Conservation (phyloP, 2,888 invertebrate species). For the Sisyra terminalis region DNA sequence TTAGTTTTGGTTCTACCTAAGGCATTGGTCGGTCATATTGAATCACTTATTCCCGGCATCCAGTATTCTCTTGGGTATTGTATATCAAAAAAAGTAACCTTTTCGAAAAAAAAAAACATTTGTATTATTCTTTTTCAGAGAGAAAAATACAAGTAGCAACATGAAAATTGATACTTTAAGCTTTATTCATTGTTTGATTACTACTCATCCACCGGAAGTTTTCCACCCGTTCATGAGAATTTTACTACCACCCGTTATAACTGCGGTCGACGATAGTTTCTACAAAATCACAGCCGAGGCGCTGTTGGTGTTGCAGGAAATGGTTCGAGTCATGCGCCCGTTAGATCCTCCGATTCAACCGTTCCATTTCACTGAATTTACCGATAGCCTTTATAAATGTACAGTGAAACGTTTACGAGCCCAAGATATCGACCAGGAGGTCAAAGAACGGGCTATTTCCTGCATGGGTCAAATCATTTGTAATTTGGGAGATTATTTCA, state of each 20-base stretch:
- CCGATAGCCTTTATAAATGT: slow-evolving; percentile 65
- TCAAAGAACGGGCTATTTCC: slow-evolving; percentile 94
- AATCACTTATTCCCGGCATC: slow-evolving; percentile 74
- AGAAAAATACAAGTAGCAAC: slow-evolving; percentile 88
- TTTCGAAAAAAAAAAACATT: too few species aligned
- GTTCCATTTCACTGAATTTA: slow-evolving; percentile 63
- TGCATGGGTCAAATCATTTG: slow-evolving; percentile 92
- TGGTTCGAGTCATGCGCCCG: slow-evolving; percentile 87
- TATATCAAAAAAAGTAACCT: not conserved
- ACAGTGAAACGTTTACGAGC: slow-evolving; percentile 76
- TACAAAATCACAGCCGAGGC: slow-evolving; percentile 99
- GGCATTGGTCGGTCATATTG: slow-evolving; percentile 70
- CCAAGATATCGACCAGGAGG: slow-evolving; percentile 97
- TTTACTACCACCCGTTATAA: slow-evolving; percentile 69
- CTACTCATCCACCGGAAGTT: slow-evolving; percentile 59
- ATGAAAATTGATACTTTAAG: slow-evolving; percentile 96
- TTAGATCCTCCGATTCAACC: slow-evolving; percentile 31
- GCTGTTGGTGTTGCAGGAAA: slow-evolving; percentile 76
- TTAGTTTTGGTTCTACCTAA: slow-evolving; percentile 79
- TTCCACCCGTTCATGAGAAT: slow-evolving; percentile 69
- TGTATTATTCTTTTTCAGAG: slow-evolving; percentile 35
- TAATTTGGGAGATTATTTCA: slow-evolving; percentile 75
- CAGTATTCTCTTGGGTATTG: slow-evolving; percentile 59
- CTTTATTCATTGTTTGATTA: slow-evolving; percentile 72
- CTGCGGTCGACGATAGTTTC: slow-evolving; percentile 87